Conservation (phyloP, 2,113 vertebrate genomes). For the Plectropomus leopardus region DNA sequence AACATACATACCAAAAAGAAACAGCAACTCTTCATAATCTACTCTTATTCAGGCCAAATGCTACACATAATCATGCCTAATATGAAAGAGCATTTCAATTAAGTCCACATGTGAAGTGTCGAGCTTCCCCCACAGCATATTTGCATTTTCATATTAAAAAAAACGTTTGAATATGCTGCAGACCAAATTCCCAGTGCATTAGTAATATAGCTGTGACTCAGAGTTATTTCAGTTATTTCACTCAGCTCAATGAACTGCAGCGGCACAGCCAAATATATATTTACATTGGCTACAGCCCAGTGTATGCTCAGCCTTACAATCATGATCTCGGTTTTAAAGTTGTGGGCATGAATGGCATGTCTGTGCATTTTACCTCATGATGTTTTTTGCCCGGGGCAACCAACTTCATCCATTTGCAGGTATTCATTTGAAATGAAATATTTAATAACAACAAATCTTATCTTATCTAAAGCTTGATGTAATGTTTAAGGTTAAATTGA, state of each 20-base stretch:
- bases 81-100: neutral
- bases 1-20: neutral
- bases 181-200: conserved; percentile 21
- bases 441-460: conserved; percentile 8
- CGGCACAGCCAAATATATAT: conserved; percentile 30
- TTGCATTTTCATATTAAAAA: neutral
- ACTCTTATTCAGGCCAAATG: neutral
- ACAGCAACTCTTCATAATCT: neutral
- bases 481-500: neutral
- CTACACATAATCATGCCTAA: neutral
- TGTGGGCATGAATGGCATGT: conserved; percentile 32
- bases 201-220: conserved; percentile 32
- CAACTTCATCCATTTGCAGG: conserved; percentile 23
- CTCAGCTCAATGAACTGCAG: conserved; percentile 21
- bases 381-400: conserved; percentile 19
- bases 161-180: conserved; percentile 12
- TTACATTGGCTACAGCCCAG: conserved; percentile 39
- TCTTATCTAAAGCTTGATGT: conserved; percentile 12
- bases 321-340: conserved; percentile 38
- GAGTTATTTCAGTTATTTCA: conserved; percentile 45
- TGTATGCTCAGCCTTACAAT: conserved; percentile 26
- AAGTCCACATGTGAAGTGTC: conserved; percentile 1
- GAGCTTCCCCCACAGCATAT: neutral
- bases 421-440: conserved; percentile 25
- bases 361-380: conserved; percentile 30